Evolutionary conservation across 2,888 invertebrate genomes (phyloP).

Genomic region (Volucella inflata): DNA sequence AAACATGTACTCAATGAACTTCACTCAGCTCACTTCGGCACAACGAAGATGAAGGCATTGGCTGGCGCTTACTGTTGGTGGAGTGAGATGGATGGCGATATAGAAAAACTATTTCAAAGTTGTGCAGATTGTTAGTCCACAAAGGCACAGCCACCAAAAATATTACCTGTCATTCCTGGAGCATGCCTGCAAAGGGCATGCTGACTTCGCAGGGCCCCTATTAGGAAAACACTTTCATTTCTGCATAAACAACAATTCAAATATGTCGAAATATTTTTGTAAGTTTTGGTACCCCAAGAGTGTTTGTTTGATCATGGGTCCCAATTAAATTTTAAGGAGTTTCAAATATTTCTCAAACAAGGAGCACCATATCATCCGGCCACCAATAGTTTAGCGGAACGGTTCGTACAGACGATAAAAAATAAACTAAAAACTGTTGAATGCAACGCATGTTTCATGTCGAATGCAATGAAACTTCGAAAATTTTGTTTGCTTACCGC

Average conservation of each 20-base stretch:
- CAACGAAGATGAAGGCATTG: conserved; percentile 25
- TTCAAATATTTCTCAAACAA: conserved; percentile 50
- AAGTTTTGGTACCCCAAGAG: conserved; percentile 49
- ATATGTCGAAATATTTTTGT: conserved; percentile 64
- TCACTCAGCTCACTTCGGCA: conserved; percentile 43
- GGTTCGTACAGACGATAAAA: conserved; percentile 18
- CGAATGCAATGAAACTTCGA: background rate
- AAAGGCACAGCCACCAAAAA: conserved; percentile 39
- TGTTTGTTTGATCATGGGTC: conserved; percentile 63
- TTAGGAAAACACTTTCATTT: conserved; percentile 70
- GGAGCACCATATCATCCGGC: conserved; percentile 10
- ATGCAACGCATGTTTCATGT: background rate
- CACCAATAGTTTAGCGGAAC: background rate
- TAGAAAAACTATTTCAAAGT: conserved; percentile 46
- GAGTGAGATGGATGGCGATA: conserved; percentile 58
- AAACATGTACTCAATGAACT: conserved; percentile 15
- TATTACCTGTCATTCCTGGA: conserved; percentile 48
- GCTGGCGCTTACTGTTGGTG: conserved; percentile 57
- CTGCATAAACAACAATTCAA: conserved; percentile 60
- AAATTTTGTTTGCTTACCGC: conserved; percentile 46
- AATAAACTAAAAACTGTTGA: conserved; percentile 23
- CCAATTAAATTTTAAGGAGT: conserved; percentile 61
- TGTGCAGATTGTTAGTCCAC: conserved; percentile 66
- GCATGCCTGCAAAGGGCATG: conserved; percentile 40
- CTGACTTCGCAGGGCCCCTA: conserved; percentile 76